Conservation (phyloP, 2,888 invertebrate species). For the Chorisops tibialis region DNA sequence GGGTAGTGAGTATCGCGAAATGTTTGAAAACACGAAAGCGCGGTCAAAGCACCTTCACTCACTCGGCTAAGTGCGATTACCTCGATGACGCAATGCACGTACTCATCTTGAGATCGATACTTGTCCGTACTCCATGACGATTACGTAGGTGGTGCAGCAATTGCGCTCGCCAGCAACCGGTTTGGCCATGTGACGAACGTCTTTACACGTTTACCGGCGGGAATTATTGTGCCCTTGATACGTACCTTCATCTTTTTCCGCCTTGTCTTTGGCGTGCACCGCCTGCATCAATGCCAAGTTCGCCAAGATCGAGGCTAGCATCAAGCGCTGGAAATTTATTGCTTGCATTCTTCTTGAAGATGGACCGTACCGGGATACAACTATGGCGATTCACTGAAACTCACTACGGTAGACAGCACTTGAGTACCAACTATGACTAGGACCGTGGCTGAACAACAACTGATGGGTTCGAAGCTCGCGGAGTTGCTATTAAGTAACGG, state of each 20-base stretch:
- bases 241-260: constrained; percentile 16
- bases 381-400: neutral
- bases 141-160: too few species aligned
- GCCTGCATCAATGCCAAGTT: neutral
- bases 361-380: too few species aligned
- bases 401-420: neutral
- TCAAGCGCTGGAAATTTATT: constrained; percentile 19
- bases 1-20: too few species aligned
- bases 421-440: neutral
- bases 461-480: constrained; percentile 1
- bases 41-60: too few species aligned
- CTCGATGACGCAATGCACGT: too few species aligned
- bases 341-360: constrained; percentile 23
- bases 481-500: constrained; percentile 28
- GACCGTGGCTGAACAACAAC: constrained; percentile 3
- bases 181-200: too few species aligned
- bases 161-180: too few species aligned
- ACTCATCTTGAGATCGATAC: too few species aligned
- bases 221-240: neutral
- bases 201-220: too few species aligned
- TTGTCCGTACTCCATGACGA: too few species aligned
- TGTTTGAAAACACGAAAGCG: too few species aligned
- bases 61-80: too few species aligned
- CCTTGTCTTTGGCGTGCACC: neutral
- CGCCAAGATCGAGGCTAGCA: constrained; percentile 22